Evolutionary conservation across 2,113 vertebrate species (phyloP).

Genomic region (Ondatra zibethicus): DNA sequence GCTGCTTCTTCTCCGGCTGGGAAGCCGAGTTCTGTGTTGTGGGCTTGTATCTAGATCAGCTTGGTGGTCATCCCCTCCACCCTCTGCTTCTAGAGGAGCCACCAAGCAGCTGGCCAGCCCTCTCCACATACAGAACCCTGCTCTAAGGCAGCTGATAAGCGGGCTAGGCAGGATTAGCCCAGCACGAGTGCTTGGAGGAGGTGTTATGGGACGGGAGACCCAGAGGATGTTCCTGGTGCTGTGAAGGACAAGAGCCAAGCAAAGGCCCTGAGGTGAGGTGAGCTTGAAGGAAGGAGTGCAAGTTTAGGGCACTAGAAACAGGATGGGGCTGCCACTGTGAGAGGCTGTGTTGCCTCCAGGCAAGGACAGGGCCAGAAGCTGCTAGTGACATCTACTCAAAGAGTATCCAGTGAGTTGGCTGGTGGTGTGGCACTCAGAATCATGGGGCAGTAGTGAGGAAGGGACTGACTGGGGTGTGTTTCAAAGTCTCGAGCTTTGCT

Average conservation of each 20-base stretch:
- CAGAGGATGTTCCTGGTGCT: neutral
- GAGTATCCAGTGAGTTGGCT: neutral
- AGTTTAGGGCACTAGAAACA: neutral
- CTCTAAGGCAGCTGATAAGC: neutral
- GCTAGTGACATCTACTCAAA: neutral
- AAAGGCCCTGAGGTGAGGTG: constrained; percentile 25
- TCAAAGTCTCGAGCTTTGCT: neutral
- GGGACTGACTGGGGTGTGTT: neutral
- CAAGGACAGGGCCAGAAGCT: neutral
- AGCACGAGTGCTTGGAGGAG: neutral
- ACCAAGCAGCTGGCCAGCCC: neutral
- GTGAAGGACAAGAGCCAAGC: neutral
- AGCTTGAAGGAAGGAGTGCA: neutral
- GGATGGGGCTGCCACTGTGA: neutral
- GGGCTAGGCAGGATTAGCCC: neutral
- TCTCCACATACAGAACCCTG: neutral
- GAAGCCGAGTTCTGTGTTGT: neutral
- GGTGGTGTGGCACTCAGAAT: neutral
- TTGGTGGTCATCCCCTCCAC: neutral
- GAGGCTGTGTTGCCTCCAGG: neutral
- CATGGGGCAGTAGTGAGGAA: neutral
- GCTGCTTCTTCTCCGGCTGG: neutral
- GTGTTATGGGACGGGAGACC: neutral
- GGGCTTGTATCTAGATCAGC: neutral
- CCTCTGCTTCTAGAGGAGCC: neutral